Conservation (phyloP, 2,888 invertebrate genomes). For the Biston stratarius region DNA sequence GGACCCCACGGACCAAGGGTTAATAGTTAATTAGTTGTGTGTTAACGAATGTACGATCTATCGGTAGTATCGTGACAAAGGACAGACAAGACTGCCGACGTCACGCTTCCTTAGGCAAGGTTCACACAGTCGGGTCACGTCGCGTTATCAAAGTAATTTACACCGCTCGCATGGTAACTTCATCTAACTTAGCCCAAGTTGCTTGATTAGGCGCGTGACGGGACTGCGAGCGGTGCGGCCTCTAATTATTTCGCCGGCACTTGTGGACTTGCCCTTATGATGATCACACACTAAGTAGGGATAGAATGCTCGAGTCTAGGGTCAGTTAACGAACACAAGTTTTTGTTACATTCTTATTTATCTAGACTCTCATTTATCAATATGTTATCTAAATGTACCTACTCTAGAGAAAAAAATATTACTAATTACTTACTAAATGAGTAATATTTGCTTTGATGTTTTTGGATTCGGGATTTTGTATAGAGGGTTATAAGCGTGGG, state of each 20-base stretch:
- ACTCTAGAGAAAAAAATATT: too few species aligned
- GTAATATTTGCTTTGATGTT: too few species aligned
- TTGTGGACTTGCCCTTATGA: conserved; percentile 38
- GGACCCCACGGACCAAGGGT: too few species aligned
- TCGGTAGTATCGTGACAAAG: conserved; percentile 1
- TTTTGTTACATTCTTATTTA: background rate
- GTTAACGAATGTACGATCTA: background rate
- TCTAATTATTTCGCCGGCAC: conserved; percentile 58
- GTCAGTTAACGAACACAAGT: background rate
- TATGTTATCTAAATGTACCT: too few species aligned
- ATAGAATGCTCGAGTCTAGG: background rate
- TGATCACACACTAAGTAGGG: conserved; percentile 23
- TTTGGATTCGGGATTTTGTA: too few species aligned
- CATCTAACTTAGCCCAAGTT: conserved; percentile 75
- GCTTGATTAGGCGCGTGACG: conserved; percentile 78
- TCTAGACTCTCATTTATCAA: background rate
- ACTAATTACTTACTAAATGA: too few species aligned
- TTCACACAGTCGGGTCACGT: conserved; percentile 71
- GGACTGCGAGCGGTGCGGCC: conserved; percentile 50
- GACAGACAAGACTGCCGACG: conserved; percentile 30
- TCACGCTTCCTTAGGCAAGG: conserved; percentile 54
- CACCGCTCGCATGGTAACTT: conserved; percentile 70
- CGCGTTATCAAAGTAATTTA: conserved; percentile 74
- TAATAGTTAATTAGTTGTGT: too few species aligned
- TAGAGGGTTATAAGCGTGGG: too few species aligned